These are phyloP conservation scores for Leptopilina syphax DNA, from an alignment of 2,888 invertebrate species.

Conservation along the genomic window DNA sequence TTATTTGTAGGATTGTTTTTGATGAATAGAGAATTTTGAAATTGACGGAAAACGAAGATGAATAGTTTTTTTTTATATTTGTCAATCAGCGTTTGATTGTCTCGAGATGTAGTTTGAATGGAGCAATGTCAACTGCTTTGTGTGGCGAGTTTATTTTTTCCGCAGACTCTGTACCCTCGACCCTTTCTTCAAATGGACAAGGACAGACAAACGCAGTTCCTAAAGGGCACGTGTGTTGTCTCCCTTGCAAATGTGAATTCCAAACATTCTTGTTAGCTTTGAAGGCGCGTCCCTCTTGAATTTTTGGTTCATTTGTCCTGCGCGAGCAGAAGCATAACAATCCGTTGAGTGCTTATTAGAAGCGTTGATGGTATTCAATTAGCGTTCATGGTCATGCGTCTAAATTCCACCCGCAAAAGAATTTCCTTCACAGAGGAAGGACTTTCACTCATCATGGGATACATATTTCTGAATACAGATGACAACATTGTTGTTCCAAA, in stretches of 20 bases:
- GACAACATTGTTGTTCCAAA: background rate
- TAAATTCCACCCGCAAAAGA: background rate
- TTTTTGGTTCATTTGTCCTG: conserved; percentile 10
- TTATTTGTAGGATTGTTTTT: too few relatives aligned
- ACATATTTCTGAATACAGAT: background rate
- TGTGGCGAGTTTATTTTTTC: too few relatives aligned
- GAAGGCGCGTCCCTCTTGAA: conserved; percentile 38
- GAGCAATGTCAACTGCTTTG: too few relatives aligned
- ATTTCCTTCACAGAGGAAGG: conserved; percentile 39
- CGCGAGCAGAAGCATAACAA: conserved; percentile 12
- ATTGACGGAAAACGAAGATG: too few relatives aligned
- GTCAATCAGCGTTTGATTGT: too few relatives aligned
- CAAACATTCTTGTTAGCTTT: conserved; percentile 41
- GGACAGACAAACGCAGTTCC: background rate
- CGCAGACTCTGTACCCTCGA: background rate
- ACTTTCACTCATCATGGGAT: conserved; percentile 33
- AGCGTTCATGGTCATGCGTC: conserved; percentile 50
- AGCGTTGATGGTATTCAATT: conserved; percentile 49
- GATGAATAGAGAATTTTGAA: too few relatives aligned
- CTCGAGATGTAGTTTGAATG: too few relatives aligned
- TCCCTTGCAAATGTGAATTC: conserved; percentile 39
- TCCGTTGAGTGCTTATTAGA: conserved; percentile 57
- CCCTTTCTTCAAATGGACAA: background rate
- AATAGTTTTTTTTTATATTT: too few relatives aligned
- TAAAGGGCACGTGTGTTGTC: conserved; percentile 11